phyloP scores from a whole-genome alignment of 30 jellyfish, hydroid and myxozoan genomes.

The Mastigias papua region DNA sequence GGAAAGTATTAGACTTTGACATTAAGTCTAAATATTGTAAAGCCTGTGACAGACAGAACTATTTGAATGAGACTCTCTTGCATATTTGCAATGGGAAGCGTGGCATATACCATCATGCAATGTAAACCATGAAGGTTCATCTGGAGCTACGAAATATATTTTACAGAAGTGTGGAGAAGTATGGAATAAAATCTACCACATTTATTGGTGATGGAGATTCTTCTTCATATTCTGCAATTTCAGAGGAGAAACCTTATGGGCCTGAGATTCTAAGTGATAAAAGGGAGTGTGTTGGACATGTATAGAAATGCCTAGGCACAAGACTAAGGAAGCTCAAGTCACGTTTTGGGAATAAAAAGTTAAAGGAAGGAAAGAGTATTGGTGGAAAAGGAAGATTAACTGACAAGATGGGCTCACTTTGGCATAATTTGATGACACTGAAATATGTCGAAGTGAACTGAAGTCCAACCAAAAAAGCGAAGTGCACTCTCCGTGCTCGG shows the following conservation, averaged over 20 bases:
- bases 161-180: background rate
- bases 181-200: background rate
- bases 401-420: no score
- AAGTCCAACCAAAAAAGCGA: conserved; percentile 49
- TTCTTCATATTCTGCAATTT: background rate
- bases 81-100: background rate
- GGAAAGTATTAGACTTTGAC: conserved; percentile 12
- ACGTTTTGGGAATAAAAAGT: conserved; percentile 19
- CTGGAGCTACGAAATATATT: background rate
- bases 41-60: conserved; percentile 7
- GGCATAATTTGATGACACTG: no score
- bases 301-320: conserved; percentile 72
- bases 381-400: no score
- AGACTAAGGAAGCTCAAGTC: conserved; percentile 40
- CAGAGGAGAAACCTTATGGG: background rate
- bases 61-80: background rate
- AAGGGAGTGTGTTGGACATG: conserved; percentile 73
- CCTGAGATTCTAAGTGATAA: background rate
- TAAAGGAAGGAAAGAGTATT: no score
- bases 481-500: no score
- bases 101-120: conserved; percentile 6
- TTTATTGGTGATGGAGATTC: conserved; percentile 39
- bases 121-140: background rate
- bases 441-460: conserved; percentile 61
- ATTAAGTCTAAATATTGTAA: conserved; percentile 9